phyloP scores from a whole-genome alignment of 2,113 vertebrate genomes.

The Hydrochoerus hydrochaeris region DNA sequence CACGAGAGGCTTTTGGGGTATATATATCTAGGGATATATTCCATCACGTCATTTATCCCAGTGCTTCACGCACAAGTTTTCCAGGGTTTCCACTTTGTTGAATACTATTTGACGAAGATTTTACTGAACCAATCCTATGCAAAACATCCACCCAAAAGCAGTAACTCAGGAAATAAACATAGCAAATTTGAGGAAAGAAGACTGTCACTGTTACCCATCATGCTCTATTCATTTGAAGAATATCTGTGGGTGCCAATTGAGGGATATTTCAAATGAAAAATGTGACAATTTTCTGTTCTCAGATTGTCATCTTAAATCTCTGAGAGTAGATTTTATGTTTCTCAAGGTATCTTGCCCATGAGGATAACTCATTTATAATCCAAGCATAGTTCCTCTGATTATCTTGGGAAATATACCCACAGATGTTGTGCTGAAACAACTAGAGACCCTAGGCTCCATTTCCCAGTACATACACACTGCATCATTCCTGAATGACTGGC shows the following conservation, averaged over 20 bases:
- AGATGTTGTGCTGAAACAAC: slow-evolving; percentile 56
- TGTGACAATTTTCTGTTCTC: slow-evolving; percentile 44
- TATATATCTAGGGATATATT: not conserved
- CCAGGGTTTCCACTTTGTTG: not conserved
- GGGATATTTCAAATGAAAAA: slow-evolving; percentile 25
- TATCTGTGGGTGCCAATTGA: slow-evolving; percentile 41
- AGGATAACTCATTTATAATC: slow-evolving; percentile 66
- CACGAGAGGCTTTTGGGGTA: not conserved
- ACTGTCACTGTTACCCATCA: not conserved
- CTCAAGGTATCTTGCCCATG: slow-evolving; percentile 34
- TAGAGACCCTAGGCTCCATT: not conserved
- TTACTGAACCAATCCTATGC: slow-evolving; percentile 24
- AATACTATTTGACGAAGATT: slow-evolving; percentile 30
- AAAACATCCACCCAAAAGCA: not conserved
- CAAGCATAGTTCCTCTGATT: slow-evolving; percentile 20
- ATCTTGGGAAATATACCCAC: slow-evolving; percentile 52
- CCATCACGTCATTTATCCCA: not conserved
- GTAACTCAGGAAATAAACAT: slow-evolving; percentile 32
- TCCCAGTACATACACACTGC: slow-evolving; percentile 19
- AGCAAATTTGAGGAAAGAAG: not conserved
- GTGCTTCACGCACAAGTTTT: not conserved
- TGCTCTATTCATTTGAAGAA: not conserved
- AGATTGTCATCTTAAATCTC: slow-evolving; percentile 24
- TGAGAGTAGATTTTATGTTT: slow-evolving; percentile 61
- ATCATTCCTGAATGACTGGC: slow-evolving; percentile 11